These are phyloP conservation scores for Solen grandis DNA, from an alignment of 1,140 invertebrate genomes.

Conservation along the genomic window DNA sequence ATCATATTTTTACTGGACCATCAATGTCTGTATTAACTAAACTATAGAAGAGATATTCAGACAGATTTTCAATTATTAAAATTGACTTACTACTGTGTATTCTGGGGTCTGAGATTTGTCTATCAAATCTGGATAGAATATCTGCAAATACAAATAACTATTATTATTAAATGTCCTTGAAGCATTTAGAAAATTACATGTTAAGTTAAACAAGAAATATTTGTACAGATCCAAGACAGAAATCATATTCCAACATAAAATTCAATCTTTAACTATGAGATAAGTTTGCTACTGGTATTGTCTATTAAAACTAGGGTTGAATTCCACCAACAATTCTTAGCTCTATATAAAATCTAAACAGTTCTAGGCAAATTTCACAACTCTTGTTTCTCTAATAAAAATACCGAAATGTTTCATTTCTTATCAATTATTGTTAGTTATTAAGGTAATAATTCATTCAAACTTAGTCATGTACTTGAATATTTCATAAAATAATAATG, in stretches of 20 bases:
- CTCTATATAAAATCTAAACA: too few species aligned
- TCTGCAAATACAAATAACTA: constrained; percentile 81
- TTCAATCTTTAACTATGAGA: neutral
- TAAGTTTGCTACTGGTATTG: neutral
- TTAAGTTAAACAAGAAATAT: too few species aligned
- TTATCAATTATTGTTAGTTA: too few species aligned
- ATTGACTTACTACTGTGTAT: constrained; percentile 87
- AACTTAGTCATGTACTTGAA: too few species aligned
- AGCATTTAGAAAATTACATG: too few species aligned
- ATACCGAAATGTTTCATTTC: too few species aligned
- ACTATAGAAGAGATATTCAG: neutral
- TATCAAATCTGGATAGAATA: constrained; percentile 99
- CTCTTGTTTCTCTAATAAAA: too few species aligned
- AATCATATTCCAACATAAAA: neutral
- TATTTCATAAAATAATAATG: too few species aligned
- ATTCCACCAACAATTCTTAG: too few species aligned
- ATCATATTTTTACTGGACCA: neutral
- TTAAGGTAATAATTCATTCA: too few species aligned
- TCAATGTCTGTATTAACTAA: neutral
- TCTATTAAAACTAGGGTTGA: neutral
- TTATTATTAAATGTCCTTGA: neutral
- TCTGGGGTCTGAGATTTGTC: constrained; percentile 96
- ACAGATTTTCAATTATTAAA: neutral
- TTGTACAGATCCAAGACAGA: neutral
- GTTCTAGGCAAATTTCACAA: too few species aligned